Percentiles rank a stretch among this genome's conserved stretches.
Evolutionary conservation across 2,888 invertebrate genomes (phyloP).

Genomic region (Plagiodera versicolora): DNA sequence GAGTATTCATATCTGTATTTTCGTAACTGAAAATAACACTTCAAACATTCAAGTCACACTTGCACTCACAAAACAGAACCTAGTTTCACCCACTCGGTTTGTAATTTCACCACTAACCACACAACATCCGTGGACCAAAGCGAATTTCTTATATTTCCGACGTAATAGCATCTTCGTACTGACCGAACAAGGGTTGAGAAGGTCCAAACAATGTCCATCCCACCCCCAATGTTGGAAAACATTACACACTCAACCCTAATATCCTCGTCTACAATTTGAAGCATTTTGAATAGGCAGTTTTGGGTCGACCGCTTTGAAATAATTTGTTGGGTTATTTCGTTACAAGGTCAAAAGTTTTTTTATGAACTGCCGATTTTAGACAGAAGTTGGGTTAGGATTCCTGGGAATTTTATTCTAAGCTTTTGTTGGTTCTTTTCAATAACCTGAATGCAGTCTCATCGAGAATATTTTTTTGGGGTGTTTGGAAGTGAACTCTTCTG

Average conservation of each 20-base stretch:
- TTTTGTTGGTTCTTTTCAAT: constrained; percentile 34
- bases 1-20: no score
- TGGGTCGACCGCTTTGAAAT: constrained; percentile 43
- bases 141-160: constrained; percentile 12
- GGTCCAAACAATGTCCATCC: constrained; percentile 14
- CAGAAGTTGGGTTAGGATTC: constrained; percentile 39
- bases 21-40: no score
- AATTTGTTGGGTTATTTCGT: constrained; percentile 21
- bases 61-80: no score
- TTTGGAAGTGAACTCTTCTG: no score
- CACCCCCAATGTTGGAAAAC: constrained; percentile 32
- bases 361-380: constrained; percentile 38
- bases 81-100: no score
- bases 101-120: background rate
- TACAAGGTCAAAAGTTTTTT: constrained; percentile 41
- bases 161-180: constrained; percentile 20
- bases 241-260: constrained; percentile 50
- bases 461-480: no score
- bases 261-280: constrained; percentile 42
- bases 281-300: constrained; percentile 14
- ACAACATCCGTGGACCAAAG: background rate
- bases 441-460: constrained; percentile 18
- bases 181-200: constrained; percentile 21
- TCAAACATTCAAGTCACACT: no score
- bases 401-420: constrained; percentile 29